Base-by-base conservation (phyloP, 2,113 vertebrate species). In the Bubo bubo region DNA sequence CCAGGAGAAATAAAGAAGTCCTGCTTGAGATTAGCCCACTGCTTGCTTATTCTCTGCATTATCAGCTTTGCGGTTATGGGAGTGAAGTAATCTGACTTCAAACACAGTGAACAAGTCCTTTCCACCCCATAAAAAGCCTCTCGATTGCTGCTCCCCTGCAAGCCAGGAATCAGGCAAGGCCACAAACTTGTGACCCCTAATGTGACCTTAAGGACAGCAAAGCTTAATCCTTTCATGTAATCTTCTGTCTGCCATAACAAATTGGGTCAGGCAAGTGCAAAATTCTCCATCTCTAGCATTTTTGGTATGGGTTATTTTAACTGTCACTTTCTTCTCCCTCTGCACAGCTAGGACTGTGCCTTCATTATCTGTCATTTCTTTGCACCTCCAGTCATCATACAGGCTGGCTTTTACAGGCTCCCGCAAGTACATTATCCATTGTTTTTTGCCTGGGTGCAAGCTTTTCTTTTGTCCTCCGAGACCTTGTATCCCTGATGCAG, bases 181-280 rank as follows among this genome's bases (percentile, higher is more conserved):
- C 73, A 97, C 93, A 96, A 47, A 96, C 90, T 92, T 92, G 85
- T 81, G 92, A 94, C 95, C 96, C 86, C 74, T 79, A 84, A 75
- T 5, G 37, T 93, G 93, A 96, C 90, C 88, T 92, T 80, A 76
- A 95, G 96, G 90, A 92, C 94, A 96, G 92, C 79, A 88, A 94
- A 93, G 87, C 85, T 96, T 96, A 96, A 97, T 96, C 94, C 93
- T 94, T 95, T 91, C 95, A 95, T 92, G 93, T 95, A 97, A 96
- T 95, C 93, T 82, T 95, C 95, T 83, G 71, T 90, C 95, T 97
- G 94, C 93, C 88, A 79, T 94, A 90, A 95, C 74, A 96, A 96
- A 96, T 88, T 95, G 92, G 94, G 93, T 95, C 91, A 96, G 74
- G 79, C 85, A 79, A 96, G 93, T 95, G 94, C 83, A 96, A 97